A percentile compares a stretch with the other conserved stretches of the same genome.
phyloP scores from a whole-genome alignment of 2,113 vertebrate species.

The Psophia crepitans region DNA sequence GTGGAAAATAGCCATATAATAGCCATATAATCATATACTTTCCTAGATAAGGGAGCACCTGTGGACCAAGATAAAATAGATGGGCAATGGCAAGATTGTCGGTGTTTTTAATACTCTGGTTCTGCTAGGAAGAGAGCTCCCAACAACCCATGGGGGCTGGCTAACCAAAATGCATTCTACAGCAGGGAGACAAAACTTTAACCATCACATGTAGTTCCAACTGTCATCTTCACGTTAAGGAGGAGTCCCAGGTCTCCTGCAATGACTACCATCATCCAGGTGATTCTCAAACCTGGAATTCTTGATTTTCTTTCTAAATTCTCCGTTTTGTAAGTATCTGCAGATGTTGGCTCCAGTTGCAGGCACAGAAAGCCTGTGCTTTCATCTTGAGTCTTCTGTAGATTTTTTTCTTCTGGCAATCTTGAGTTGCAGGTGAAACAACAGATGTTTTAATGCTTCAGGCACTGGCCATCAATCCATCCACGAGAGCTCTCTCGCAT shows the following conservation, averaged over 20 bases:
- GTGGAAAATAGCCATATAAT: background rate
- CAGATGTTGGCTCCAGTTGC: rapidly evolving
- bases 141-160: background rate
- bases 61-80: background rate
- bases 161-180: background rate
- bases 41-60: background rate
- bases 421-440: background rate
- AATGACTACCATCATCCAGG: background rate
- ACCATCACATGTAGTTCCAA: background rate
- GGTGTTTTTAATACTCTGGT: background rate
- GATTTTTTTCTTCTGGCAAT: background rate
- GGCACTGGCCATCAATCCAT: background rate
- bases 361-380: background rate
- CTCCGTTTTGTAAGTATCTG: background rate
- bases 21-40: background rate
- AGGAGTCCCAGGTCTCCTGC: background rate
- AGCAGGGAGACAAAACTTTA: background rate
- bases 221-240: background rate
- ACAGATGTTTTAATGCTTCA: background rate
- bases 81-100: background rate
- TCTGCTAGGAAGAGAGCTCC: background rate
- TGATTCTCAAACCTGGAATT: background rate
- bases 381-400: background rate
- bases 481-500: background rate
- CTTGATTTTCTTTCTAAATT: background rate